phyloP scores from a whole-genome alignment of 2,888 invertebrate genomes.

The Metacarcinus magister region DNA sequence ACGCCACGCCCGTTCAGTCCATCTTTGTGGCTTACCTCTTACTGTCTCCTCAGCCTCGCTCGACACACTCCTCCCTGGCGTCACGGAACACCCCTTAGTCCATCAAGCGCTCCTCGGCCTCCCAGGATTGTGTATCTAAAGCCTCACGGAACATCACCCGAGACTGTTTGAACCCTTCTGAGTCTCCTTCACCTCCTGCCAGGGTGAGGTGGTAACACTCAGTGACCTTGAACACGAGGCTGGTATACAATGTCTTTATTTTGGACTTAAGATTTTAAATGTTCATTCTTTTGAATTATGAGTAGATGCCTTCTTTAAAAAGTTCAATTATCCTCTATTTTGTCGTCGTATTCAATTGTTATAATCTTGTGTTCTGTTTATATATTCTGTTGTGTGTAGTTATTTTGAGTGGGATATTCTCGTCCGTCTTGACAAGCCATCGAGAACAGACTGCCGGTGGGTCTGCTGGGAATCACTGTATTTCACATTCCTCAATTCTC shows the following conservation, averaged over 20 bases:
- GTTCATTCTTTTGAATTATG: no score
- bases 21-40: neutral
- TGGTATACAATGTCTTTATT: neutral
- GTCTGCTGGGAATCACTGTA: no score
- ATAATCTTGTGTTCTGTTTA: no score
- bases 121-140: neutral
- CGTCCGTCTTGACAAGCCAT: no score
- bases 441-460: no score
- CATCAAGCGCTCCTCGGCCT: neutral
- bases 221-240: neutral
- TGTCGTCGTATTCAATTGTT: no score
- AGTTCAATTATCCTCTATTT: no score
- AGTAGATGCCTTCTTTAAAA: no score
- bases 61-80: neutral
- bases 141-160: neutral
- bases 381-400: no score
- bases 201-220: neutral
- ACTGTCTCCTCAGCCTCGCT: constrained; percentile 9
- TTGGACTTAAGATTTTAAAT: neutral
- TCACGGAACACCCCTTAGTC: neutral
- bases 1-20: neutral
- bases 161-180: neutral
- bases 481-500: no score
- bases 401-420: no score
- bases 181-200: neutral